Evolutionary conservation across 2,797 vertebrate species (phyloP).

Genomic region (Argentina silus): DNA sequence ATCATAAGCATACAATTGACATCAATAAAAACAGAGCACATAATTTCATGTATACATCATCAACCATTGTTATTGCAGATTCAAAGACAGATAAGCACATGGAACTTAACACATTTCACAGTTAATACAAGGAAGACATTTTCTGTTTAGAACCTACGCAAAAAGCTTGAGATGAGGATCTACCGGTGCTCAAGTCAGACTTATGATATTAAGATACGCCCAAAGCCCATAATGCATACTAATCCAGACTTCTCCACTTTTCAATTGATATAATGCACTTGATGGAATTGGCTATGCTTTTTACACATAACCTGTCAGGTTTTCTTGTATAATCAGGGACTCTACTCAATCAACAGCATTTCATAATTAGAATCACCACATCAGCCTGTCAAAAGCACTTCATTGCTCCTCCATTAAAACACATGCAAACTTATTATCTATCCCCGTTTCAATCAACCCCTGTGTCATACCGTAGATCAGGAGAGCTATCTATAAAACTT

Average conservation of each 20-base stretch:
- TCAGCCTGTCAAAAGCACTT: conserved; percentile 62
- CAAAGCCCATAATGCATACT: conserved; percentile 6
- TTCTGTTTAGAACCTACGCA: conserved; percentile 49
- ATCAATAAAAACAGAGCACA: conserved; percentile 14
- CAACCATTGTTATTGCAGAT: conserved; percentile 53
- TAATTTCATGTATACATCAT: conserved; percentile 39
- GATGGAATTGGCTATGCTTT: conserved; percentile 35
- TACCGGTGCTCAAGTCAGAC: conserved; percentile 26
- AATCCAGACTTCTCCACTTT: conserved; percentile 5
- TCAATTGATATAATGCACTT: conserved; percentile 33
- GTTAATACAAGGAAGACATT: conserved; percentile 74
- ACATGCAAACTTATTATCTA: conserved; percentile 61
- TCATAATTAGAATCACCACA: conserved; percentile 27
- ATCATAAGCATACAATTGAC: conserved; percentile 14
- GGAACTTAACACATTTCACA: conserved; percentile 52
- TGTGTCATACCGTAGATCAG: conserved; percentile 52
- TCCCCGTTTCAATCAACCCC: conserved; percentile 67
- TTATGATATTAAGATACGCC: conserved; percentile 8
- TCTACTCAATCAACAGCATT: conserved; percentile 57
- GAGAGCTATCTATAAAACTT: conserved; percentile 30
- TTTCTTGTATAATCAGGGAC: conserved; percentile 42
- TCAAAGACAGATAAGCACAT: conserved; percentile 48
- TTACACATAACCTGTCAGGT: conserved; percentile 8
- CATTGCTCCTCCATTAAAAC: conserved; percentile 32
- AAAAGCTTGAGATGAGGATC: conserved; percentile 38